These are phyloP conservation scores for Cuculus canorus DNA, from an alignment of 2,797 vertebrate species.

Conservation along the genomic window DNA sequence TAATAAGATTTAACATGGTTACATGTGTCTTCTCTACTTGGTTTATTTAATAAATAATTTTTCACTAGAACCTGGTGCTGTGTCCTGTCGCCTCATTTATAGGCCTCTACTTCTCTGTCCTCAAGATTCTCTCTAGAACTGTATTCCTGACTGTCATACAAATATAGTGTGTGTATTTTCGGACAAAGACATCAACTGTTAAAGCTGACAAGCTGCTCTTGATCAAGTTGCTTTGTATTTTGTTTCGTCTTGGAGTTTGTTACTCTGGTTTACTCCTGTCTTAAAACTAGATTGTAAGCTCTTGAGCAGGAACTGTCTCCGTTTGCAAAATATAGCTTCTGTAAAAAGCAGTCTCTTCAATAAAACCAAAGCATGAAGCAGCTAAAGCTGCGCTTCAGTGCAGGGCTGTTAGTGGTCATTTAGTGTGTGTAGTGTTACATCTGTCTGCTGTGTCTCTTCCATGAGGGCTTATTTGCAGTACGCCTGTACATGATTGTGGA, in stretches of 20 bases:
- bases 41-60: slow-evolving; percentile 8
- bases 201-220: background rate
- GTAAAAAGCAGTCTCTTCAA: background rate
- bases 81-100: slow-evolving; percentile 6
- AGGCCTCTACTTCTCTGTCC: background rate
- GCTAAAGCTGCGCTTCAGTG: background rate
- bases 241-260: background rate
- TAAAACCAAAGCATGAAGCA: rapidly evolving
- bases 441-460: rapidly evolving
- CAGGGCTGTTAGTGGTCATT: background rate
- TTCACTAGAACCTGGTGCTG: background rate
- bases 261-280: background rate
- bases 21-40: background rate
- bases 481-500: rapidly evolving
- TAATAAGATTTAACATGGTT: background rate
- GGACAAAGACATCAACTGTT: background rate
- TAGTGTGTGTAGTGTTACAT: rapidly evolving
- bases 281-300: slow-evolving; percentile 48
- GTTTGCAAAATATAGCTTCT: background rate
- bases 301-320: background rate
- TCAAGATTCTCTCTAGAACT: background rate
- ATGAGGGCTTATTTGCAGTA: rapidly evolving
- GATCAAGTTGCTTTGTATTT: background rate
- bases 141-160: rapidly evolving
- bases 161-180: rapidly evolving